Evolutionary conservation across 2,888 invertebrate species (phyloP), one percentile per base, ranked within the genome.

Genomic region (Pyrrhosoma nymphula): DNA sequence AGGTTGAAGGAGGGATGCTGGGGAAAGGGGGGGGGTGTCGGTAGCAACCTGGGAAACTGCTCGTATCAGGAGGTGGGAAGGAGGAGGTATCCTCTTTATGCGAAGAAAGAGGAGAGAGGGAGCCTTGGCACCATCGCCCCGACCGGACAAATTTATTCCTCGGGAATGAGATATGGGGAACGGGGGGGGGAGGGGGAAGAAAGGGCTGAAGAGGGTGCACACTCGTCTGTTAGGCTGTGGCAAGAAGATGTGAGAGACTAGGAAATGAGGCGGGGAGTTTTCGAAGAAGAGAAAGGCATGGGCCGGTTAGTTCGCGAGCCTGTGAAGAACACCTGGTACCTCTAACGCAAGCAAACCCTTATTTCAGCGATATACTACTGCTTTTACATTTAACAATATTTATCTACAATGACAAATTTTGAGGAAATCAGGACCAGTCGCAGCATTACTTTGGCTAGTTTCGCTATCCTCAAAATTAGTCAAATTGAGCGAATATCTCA

Each of bases 71-170:
- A 60, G 91, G 60, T 60, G 47, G 47, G 47, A 47, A 47, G 47
- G 47, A 47, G 47, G 8, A 47, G 47, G 47, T 47, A 47, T 8
- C 47, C 47, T 47, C 8, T 91, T 91, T 63, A 91, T 91, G 91
- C 91, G 91, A 63, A 47, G 47, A 8, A 47, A 47, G 47, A 47
- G 47, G 47, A 47, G 47, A 47, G 47, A 47, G 39, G 23, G 26
- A 26, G 20, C 88, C 39, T 16, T 39, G 88, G 39, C 39, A 47
- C 88, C 88, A 88, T 88, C 88, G 26, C 63, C 91, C 90, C 56
- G 20, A 8, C 39, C 35, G 63, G 91, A 91, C 91, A 91, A 91
- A 91, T 91, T 91, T 91, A 91, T 91, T 91, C 63, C 91, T 91
- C 91, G 30, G 47, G 91, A 91, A 91, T 91, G 91, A 91, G 91